Evolutionary conservation across 2,797 vertebrate species (phyloP).

Genomic region (Acanthis flammea): DNA sequence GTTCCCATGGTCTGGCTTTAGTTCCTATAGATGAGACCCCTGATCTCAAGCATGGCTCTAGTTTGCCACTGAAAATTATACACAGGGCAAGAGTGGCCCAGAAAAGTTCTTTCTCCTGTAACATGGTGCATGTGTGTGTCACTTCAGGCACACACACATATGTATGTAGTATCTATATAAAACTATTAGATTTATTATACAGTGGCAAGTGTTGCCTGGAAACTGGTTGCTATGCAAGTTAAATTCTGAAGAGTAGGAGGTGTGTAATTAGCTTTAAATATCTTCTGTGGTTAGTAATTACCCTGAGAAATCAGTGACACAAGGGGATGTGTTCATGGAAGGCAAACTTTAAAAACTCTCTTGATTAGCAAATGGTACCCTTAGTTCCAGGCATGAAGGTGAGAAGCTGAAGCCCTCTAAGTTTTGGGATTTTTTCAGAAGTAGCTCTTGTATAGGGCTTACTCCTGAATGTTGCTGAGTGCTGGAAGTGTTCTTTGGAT

Average conservation of each 20-base stretch:
- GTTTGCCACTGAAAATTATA: neutral
- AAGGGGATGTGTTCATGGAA: constrained; percentile 38
- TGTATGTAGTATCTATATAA: constrained; percentile 60
- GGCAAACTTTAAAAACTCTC: constrained; percentile 17
- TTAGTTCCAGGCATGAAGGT: neutral
- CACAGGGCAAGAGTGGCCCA: neutral
- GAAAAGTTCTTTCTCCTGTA: neutral
- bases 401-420: neutral
- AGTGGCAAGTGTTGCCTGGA: constrained; percentile 73
- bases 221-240: constrained; percentile 79
- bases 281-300: constrained; percentile 80
- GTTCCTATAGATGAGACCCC: neutral
- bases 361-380: constrained; percentile 23
- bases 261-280: constrained; percentile 83
- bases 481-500: neutral
- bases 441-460: neutral
- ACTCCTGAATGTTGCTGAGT: neutral
- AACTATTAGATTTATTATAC: constrained; percentile 71
- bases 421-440: neutral
- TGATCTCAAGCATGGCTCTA: neutral
- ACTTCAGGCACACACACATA: neutral
- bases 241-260: constrained; percentile 78
- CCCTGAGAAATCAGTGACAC: constrained; percentile 64
- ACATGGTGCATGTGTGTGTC: neutral
- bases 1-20: neutral